Conservation (phyloP, 2,797 vertebrate genomes). For the Poecilia wingei region DNA sequence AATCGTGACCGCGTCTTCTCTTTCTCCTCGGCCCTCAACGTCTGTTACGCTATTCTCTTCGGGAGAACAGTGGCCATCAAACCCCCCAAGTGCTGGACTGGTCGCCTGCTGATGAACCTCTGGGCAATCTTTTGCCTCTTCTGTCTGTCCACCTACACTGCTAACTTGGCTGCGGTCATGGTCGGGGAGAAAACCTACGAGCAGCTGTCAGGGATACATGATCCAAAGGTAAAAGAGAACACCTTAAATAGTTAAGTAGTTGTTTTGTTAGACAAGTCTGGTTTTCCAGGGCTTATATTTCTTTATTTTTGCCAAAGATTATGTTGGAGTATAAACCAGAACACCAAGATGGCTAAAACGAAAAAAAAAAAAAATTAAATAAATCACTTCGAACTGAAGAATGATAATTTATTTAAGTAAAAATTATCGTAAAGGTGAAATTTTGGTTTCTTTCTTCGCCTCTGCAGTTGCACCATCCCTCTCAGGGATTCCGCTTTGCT, state of each 20-base stretch:
- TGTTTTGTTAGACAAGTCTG: background rate
- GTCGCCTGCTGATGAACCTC: slow-evolving; percentile 97
- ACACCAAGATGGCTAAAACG: background rate
- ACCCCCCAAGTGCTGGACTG: slow-evolving; percentile 98
- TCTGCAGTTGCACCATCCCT: slow-evolving; percentile 94
- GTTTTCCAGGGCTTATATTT: background rate
- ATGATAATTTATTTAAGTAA: slow-evolving; percentile 10
- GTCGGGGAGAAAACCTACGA: slow-evolving; percentile 98
- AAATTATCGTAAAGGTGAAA: slow-evolving; percentile 12
- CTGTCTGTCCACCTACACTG: slow-evolving; percentile 97
- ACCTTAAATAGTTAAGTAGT: background rate
- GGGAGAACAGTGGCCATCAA: slow-evolving; percentile 96
- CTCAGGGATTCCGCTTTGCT: slow-evolving; percentile 96
- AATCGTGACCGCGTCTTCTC: slow-evolving; percentile 95
- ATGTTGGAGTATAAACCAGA: background rate
- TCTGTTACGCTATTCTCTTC: slow-evolving; percentile 97
- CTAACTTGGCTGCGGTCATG: slow-evolving; percentile 98
- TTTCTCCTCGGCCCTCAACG: slow-evolving; percentile 95
- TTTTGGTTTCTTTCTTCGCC: slow-evolving; percentile 33
- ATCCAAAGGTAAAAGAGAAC: slow-evolving; percentile 89
- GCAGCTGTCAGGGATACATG: slow-evolving; percentile 97
- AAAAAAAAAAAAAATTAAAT: slow-evolving; percentile 1
- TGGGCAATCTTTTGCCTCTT: slow-evolving; percentile 99
- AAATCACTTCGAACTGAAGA: background rate
- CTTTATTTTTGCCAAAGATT: background rate